Conservation (phyloP, 2,113 vertebrate species). For the Oncorhynchus keta region DNA sequence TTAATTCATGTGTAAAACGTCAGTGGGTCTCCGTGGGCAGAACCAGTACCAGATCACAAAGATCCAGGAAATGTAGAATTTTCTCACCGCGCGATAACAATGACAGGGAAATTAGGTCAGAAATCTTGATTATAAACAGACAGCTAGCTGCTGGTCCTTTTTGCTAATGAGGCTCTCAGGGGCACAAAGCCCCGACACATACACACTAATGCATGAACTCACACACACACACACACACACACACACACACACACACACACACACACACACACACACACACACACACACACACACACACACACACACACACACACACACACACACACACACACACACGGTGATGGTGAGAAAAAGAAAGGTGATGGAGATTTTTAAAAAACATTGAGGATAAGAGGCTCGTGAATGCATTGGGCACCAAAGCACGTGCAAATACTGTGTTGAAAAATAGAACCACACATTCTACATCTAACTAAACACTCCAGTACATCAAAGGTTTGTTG, state of each 20-base stretch:
- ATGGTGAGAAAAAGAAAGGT: no score
- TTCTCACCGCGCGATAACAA: not conserved
- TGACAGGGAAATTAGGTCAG: constrained; percentile 21
- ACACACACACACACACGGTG: no score
- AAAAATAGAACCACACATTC: no score
- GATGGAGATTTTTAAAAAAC: no score
- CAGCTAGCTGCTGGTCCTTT: constrained; percentile 13
- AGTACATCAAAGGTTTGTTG: no score
- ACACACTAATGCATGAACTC: not conserved
- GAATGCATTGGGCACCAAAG: no score
- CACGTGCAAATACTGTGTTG: no score
- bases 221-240: not conserved
- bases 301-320: not conserved
- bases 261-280: no score
- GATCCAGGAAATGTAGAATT: not conserved
- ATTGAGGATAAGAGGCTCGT: no score
- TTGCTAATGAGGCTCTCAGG: constrained; percentile 60
- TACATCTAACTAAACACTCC: no score
- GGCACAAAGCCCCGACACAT: constrained; percentile 22
- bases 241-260: not conserved
- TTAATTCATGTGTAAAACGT: constrained; percentile 21
- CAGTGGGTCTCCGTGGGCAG: constrained; percentile 11
- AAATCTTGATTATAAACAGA: constrained; percentile 3
- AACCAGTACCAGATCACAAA: constrained; percentile 1
- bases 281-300: not conserved